Percentiles rank a stretch among this genome's conserved stretches.
These are phyloP conservation scores for Sphecodes monilicornis DNA, from an alignment of 2,888 invertebrate genomes.

Conservation along the genomic window DNA sequence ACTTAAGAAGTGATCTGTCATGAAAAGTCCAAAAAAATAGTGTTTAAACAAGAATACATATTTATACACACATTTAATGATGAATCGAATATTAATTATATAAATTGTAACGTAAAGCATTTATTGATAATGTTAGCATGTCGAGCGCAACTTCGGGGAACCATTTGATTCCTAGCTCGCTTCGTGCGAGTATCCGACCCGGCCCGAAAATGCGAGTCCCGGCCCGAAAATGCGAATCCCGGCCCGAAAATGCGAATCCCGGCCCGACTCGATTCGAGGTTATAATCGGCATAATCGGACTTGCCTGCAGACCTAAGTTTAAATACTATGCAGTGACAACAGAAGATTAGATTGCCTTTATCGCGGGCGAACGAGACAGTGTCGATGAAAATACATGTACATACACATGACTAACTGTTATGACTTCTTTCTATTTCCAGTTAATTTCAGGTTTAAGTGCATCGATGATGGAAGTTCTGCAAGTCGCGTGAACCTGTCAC, in stretches of 20 bases:
- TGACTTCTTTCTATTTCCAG: neutral
- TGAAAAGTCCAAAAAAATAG: neutral
- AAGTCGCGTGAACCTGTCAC: neutral
- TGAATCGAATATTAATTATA: neutral
- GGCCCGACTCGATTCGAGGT: too few species aligned
- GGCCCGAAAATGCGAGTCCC: too few species aligned
- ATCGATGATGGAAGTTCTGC: neutral
- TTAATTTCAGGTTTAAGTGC: neutral
- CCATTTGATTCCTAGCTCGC: too few species aligned
- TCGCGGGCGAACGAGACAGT: neutral
- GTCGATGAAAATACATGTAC: neutral
- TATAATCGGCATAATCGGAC: too few species aligned
- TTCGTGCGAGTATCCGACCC: too few species aligned
- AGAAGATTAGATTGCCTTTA: neutral
- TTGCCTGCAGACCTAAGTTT: too few species aligned
- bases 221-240: too few species aligned
- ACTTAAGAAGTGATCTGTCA: neutral
- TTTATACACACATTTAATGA: neutral
- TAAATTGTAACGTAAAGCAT: neutral
- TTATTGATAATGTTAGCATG: neutral
- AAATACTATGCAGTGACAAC: too few species aligned
- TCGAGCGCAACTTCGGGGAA: neutral
- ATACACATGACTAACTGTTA: neutral
- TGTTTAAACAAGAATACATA: neutral
- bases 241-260: too few species aligned